Conservation (phyloP, 2,888 invertebrate genomes). For the Cephus nigrinus region DNA sequence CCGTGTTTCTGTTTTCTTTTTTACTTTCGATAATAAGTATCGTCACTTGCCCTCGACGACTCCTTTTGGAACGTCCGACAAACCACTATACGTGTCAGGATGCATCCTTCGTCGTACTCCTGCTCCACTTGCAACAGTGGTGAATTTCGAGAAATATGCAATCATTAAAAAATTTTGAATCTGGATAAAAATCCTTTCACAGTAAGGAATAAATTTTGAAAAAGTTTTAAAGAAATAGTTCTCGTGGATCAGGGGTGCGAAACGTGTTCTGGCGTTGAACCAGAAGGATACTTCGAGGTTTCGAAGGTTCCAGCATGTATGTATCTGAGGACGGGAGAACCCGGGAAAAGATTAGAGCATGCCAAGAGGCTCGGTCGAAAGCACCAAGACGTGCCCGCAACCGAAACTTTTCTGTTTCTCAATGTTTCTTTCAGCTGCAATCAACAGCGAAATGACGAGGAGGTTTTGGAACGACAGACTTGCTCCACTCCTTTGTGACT, state of each 20-base stretch:
- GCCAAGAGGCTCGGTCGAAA: constrained; percentile 14
- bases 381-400: constrained; percentile 23
- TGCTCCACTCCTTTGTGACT: constrained; percentile 34
- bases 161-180: no score
- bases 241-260: no score
- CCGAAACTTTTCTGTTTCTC: constrained; percentile 2
- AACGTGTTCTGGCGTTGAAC: no score
- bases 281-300: not conserved
- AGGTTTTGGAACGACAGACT: constrained; percentile 42
- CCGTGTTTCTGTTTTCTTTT: not conserved
- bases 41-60: no score
- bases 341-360: not conserved
- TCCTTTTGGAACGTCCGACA: not conserved
- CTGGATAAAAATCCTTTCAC: no score
- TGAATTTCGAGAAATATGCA: no score
- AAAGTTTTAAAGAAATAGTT: no score
- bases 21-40: not conserved
- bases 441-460: constrained; percentile 19
- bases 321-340: not conserved
- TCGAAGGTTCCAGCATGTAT: constrained; percentile 11
- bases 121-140: no score
- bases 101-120: constrained; percentile 8
- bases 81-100: constrained; percentile 40
- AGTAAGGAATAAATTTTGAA: no score
- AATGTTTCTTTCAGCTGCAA: constrained; percentile 29